These are phyloP conservation scores for Casuarius casuarius DNA, from an alignment of 2,113 vertebrate genomes.

Conservation along the genomic window DNA sequence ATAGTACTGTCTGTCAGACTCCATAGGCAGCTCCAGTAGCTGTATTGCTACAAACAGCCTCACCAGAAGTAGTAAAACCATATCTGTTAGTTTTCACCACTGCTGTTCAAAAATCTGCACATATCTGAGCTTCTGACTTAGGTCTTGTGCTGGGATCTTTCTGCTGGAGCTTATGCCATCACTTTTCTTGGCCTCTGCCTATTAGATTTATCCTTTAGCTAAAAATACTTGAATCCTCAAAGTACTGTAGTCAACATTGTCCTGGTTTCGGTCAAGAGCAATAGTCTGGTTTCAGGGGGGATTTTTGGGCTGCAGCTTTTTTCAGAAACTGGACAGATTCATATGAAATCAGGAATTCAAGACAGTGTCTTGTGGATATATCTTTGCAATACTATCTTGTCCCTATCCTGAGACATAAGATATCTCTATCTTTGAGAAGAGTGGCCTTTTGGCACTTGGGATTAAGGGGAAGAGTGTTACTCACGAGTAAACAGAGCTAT, in stretches of 20 bases:
- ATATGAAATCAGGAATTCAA: not conserved
- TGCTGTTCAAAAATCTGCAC: not conserved
- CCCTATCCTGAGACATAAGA: not conserved
- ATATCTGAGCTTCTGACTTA: not conserved
- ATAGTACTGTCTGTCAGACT: not conserved
- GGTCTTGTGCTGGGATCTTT: not conserved
- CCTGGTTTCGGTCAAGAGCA: not conserved
- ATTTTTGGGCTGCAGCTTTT: not conserved
- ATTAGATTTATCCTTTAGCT: not conserved
- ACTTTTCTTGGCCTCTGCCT: not conserved
- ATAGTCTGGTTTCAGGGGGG: not conserved
- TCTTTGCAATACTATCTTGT: not conserved
- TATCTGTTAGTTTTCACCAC: not conserved
- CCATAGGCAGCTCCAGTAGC: not conserved
- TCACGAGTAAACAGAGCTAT: conserved; percentile 4
- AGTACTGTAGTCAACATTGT: not conserved
- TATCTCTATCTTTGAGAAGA: not conserved
- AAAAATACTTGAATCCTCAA: not conserved
- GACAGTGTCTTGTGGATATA: too few relatives aligned
- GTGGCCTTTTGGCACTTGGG: not conserved
- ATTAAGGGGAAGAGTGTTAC: not conserved
- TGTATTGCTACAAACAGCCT: not conserved
- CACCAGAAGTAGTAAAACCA: not conserved
- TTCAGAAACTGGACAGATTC: not conserved
- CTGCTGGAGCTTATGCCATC: not conserved